Conservation (phyloP, 2,888 invertebrate genomes). For the Dusona sp. region DNA sequence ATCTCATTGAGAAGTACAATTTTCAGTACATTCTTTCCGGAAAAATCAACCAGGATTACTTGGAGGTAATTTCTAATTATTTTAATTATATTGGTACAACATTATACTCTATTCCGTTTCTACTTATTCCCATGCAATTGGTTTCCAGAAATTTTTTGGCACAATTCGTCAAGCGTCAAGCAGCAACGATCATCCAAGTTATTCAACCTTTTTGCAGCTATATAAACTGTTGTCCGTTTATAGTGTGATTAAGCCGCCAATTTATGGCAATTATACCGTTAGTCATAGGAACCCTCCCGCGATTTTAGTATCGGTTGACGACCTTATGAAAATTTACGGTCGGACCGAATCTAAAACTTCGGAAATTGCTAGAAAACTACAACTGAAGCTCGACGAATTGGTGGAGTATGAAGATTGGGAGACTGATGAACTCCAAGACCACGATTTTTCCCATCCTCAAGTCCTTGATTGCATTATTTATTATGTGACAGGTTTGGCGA, state of each 20-base stretch:
- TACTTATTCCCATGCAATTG: neutral
- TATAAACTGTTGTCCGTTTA: neutral
- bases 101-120: too few relatives aligned
- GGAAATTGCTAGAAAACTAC: neutral
- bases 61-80: neutral
- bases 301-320: slow-evolving; percentile 27
- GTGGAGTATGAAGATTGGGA: slow-evolving; percentile 32
- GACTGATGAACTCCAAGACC: slow-evolving; percentile 4
- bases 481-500: slow-evolving; percentile 42
- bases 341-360: neutral
- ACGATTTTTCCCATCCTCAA: slow-evolving; percentile 21
- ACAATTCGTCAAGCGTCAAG: neutral
- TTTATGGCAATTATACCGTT: slow-evolving; percentile 49
- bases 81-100: neutral
- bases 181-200: neutral
- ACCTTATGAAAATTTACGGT: slow-evolving; percentile 34
- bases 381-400: slow-evolving; percentile 25
- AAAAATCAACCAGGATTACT: neutral
- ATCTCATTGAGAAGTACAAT: neutral
- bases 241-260: slow-evolving; percentile 10
- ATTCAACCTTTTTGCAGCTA: neutral
- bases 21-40: slow-evolving; percentile 1
- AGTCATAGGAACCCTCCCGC: slow-evolving; percentile 10
- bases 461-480: slow-evolving; percentile 35
- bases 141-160: slow-evolving; percentile 6